phyloP scores from a whole-genome alignment of 2,113 vertebrate genomes.

The Sapajus apella region DNA sequence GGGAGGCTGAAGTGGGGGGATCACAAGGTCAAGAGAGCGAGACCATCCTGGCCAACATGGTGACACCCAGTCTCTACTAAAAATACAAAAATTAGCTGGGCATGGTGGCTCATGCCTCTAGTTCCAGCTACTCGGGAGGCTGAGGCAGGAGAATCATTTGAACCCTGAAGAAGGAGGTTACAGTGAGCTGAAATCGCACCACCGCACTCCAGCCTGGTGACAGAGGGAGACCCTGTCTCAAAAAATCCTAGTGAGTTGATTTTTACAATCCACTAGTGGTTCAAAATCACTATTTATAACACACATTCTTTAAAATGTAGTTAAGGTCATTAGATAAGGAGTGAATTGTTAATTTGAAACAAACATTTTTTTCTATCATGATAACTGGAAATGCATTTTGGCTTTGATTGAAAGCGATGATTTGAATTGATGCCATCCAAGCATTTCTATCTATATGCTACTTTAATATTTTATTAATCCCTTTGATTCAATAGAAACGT shows the following conservation, averaged over 20 bases:
- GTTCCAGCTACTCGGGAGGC: too few species aligned
- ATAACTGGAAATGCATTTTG: conserved; percentile 1
- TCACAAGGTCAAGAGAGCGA: too few species aligned
- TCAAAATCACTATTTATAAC: not conserved
- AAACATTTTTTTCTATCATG: not conserved
- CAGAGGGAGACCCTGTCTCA: too few species aligned
- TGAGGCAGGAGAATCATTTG: too few species aligned
- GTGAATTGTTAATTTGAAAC: not conserved
- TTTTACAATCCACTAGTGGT: not conserved
- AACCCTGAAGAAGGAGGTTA: too few species aligned
- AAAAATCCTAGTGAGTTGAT: not conserved
- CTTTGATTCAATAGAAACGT: not conserved
- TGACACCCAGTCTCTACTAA: too few species aligned
- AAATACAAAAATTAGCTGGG: too few species aligned
- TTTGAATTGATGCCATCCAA: conserved; percentile 2
- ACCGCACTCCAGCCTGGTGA: too few species aligned
- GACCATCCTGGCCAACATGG: too few species aligned
- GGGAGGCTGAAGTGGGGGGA: too few species aligned
- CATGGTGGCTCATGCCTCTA: too few species aligned
- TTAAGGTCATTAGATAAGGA: not conserved
- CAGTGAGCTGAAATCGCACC: too few species aligned
- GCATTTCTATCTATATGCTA: not conserved
- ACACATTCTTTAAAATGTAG: not conserved
- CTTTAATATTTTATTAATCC: not conserved
- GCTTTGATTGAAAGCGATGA: not conserved